phyloP scores from a whole-genome alignment of 2,113 vertebrate genomes.

The Acanthochromis polyacanthus region DNA sequence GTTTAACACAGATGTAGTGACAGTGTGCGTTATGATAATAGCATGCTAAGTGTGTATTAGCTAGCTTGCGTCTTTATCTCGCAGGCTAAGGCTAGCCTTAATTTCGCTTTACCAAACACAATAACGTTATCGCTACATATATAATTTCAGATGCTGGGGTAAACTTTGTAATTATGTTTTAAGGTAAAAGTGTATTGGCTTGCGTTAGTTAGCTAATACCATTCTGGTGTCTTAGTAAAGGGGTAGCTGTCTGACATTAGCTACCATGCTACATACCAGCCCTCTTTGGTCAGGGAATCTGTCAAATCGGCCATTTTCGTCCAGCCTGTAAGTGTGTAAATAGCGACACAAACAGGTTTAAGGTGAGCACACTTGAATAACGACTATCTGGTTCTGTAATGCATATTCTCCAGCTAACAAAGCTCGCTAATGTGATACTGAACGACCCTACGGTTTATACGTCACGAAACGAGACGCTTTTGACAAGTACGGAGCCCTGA shows the following conservation, averaged over 20 bases:
- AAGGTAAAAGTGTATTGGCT: too few relatives aligned
- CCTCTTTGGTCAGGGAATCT: conserved; percentile 81
- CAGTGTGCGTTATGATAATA: neutral
- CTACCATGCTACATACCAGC: conserved; percentile 83
- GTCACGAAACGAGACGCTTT: conserved; percentile 56
- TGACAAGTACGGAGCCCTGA: conserved; percentile 32
- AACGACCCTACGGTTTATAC: conserved; percentile 50
- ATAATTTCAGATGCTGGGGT: accelerated
- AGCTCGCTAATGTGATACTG: conserved; percentile 60
- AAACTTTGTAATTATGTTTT: too few relatives aligned
- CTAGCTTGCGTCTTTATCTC: conserved; percentile 4
- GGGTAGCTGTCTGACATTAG: conserved; percentile 60
- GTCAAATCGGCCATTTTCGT: conserved; percentile 81
- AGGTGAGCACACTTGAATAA: neutral
- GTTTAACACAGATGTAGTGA: neutral
- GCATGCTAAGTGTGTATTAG: conserved; percentile 19
- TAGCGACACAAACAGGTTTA: conserved; percentile 14
- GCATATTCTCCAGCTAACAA: conserved; percentile 54
- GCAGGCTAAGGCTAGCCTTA: neutral
- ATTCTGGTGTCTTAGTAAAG: conserved; percentile 24
- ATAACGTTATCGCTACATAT: neutral
- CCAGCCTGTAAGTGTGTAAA: conserved; percentile 27
- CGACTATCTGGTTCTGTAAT: conserved; percentile 51
- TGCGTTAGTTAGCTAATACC: conserved; percentile 20
- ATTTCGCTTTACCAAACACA: neutral